Evolutionary conservation across 2,888 invertebrate genomes (phyloP).

Genomic region (Limnephilus rhombicus): DNA sequence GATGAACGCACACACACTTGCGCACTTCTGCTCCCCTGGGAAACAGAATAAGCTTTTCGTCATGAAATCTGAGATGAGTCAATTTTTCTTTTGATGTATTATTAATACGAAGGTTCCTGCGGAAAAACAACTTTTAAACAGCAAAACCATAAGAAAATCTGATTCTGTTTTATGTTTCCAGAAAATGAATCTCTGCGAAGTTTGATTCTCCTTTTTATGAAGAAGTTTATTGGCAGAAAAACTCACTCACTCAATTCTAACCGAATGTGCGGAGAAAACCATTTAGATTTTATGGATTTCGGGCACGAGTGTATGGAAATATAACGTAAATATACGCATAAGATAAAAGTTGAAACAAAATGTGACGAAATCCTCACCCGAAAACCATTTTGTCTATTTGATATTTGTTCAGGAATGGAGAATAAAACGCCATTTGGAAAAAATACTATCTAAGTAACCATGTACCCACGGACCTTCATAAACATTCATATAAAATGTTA

Average conservation of each 20-base stretch:
- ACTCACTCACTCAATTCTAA: conserved; percentile 33
- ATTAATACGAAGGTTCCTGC: neutral
- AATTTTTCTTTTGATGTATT: conserved; percentile 1
- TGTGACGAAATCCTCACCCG: conserved; percentile 14
- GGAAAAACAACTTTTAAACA: neutral
- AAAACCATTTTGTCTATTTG: conserved; percentile 6
- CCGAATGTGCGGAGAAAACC: neutral
- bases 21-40: neutral
- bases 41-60: neutral
- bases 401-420: conserved; percentile 9
- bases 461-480: neutral
- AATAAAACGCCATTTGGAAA: neutral
- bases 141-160: neutral
- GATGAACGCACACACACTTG: neutral
- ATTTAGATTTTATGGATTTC: conserved; percentile 33
- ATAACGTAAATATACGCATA: neutral
- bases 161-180: conserved; percentile 3
- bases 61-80: conserved; percentile 10
- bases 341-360: conserved; percentile 24
- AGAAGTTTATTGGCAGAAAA: conserved; percentile 15
- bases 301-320: conserved; percentile 7
- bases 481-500: neutral
- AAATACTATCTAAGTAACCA: neutral
- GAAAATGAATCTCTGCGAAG: conserved; percentile 17
- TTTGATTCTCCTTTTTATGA: conserved; percentile 32